Evolutionary conservation across 1,140 invertebrate species (phyloP), one percentile per base, ranked within the genome.

Genomic region (Augochlora pura): DNA sequence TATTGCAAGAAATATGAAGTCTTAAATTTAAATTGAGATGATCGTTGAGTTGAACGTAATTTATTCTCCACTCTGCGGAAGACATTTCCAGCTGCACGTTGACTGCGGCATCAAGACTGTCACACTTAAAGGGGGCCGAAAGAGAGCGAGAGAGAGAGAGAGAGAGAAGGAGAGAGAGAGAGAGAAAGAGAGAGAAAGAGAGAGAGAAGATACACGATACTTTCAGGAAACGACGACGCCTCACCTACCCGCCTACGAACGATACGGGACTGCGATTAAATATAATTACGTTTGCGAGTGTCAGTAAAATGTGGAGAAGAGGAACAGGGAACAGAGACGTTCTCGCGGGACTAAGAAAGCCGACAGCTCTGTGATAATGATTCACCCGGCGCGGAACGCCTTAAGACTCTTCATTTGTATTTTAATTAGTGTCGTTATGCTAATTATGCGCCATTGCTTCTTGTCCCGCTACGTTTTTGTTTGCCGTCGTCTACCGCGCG

Each of bases 361-460:
- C 78, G 85, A 86, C 88, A 85, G 80, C 80, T 86, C 62, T 75
- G 87, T 87, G 92, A 93, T 93, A 92, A 93, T 93, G 92, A 92
- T 89, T 91, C 90, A 89, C 84, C 88, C 81, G 84, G 82, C 74
- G 85, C 77, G 80, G 84, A 86, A 85, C 87, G 81, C 85, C 89
- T 89, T 90, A 91, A 92, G 89, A 91, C 90, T 93, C 90, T 91
- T 93, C 92, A 93, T 93, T 93, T 93, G 91, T 93, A 93, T 93
- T 93, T 93, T 93, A 93, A 93, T 93, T 93, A 93, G 91, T 91
- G 91, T 93, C 92, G 92, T 93, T 93, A 93, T 93, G 93, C 92
- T 93, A 93, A 93, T 93, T 91, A 91, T 89, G 88, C 86, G 87
- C 88, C 88, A 89, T 91, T 90, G 90, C 88, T 90, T 92, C 90